A percentile compares a stretch with the other conserved stretches of the same genome.
Conservation (phyloP, 1,140 invertebrate genomes). For the Pogonomyrmex barbatus region DNA sequence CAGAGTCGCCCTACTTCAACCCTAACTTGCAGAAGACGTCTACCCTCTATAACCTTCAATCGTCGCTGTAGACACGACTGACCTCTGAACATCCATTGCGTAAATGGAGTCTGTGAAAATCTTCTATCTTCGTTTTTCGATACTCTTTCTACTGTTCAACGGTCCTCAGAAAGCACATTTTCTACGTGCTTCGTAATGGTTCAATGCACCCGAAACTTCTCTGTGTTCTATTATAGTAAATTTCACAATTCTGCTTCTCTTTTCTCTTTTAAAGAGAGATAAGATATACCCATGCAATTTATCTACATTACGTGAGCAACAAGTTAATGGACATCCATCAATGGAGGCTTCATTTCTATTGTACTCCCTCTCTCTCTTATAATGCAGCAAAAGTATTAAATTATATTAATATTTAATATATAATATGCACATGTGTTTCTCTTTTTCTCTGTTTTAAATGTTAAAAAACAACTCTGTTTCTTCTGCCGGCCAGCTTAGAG, state of each 20-base stretch:
- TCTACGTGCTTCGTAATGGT: background rate
- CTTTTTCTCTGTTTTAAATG: background rate
- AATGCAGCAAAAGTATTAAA: background rate
- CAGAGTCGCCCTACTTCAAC: constrained; percentile 23
- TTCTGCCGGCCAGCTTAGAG: background rate
- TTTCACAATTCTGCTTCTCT: background rate
- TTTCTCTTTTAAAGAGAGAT: background rate
- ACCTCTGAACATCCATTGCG: constrained; percentile 39
- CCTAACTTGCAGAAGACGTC: constrained; percentile 33
- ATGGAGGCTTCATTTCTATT: background rate
- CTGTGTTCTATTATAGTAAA: background rate
- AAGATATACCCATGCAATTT: background rate
- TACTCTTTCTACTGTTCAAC: constrained; percentile 28
- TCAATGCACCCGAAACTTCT: background rate
- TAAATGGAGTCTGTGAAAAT: constrained; percentile 44
- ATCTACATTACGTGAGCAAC: background rate
- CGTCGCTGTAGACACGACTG: constrained; percentile 27
- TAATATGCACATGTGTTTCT: background rate
- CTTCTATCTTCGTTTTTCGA: constrained; percentile 10
- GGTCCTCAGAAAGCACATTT: constrained; percentile 2
- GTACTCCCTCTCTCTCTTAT: background rate
- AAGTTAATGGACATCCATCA: background rate
- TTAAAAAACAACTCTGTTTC: background rate
- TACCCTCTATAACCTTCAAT: constrained; percentile 38
- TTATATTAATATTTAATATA: background rate